Percentiles rank a stretch among this genome's conserved stretches.
Evolutionary conservation across 2,888 invertebrate species (phyloP).

Genomic region (Volucella bombylans): DNA sequence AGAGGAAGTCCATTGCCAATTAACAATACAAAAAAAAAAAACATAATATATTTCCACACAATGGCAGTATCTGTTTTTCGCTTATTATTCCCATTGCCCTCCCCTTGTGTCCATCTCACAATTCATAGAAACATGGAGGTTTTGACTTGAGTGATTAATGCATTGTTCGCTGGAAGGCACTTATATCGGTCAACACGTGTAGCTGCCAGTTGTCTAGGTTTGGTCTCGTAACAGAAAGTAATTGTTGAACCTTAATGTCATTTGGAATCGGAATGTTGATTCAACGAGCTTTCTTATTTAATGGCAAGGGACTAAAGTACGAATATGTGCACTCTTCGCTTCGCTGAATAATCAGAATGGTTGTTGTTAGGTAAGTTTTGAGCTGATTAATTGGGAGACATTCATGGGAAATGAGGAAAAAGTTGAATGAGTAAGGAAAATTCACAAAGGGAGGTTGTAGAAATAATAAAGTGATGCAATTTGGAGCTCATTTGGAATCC

Average conservation of each 20-base stretch:
- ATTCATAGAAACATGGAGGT: not conserved
- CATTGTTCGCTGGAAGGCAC: constrained; percentile 44
- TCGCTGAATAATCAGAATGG: too few species aligned
- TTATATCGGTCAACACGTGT: constrained; percentile 62
- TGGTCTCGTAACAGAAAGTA: constrained; percentile 50
- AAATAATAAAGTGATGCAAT: too few species aligned
- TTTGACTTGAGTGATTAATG: constrained; percentile 64
- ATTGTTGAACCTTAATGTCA: constrained; percentile 48
- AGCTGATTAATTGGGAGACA: too few species aligned
- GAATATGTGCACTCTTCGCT: too few species aligned
- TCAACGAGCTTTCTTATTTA: constrained; percentile 11
- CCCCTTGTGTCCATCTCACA: not conserved
- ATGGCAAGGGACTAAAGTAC: too few species aligned
- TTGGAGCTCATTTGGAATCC: too few species aligned
- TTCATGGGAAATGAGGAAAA: too few species aligned
- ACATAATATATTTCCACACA: constrained; percentile 4
- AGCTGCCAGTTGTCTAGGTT: constrained; percentile 51
- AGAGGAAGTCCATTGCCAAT: constrained; percentile 18
- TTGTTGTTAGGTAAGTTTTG: too few species aligned
- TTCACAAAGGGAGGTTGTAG: too few species aligned
- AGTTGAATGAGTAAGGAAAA: too few species aligned
- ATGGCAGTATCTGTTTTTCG: not conserved
- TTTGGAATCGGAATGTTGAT: constrained; percentile 35
- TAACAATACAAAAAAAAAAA: not conserved
- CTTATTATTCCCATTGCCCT: not conserved